phyloP scores from a whole-genome alignment of 2,113 vertebrate species.

The Pogonocichla stellata region DNA sequence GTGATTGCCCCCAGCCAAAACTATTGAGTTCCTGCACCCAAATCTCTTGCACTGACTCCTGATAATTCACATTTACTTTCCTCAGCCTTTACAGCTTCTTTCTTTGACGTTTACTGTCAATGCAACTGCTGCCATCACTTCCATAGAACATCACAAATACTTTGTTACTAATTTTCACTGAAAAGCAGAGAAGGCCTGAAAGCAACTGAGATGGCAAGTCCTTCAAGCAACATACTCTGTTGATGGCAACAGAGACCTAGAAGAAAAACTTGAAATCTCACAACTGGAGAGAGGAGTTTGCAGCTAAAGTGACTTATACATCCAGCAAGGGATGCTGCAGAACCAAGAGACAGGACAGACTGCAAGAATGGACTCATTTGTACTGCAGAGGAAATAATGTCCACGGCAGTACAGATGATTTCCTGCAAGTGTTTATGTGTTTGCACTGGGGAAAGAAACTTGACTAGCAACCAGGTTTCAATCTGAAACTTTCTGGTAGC shows the following conservation, averaged over 20 bases:
- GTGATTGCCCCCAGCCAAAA: not conserved
- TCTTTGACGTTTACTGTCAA: not conserved
- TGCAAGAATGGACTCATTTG: not conserved
- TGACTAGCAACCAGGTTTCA: not conserved
- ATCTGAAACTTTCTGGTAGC: not conserved
- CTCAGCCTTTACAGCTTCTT: not conserved
- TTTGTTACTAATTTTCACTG: not conserved
- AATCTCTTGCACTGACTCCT: not conserved
- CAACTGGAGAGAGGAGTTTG: not conserved
- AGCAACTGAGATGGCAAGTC: not conserved
- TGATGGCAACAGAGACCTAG: not conserved
- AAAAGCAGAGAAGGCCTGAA: not conserved
- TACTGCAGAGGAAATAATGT: not conserved
- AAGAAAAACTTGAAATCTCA: not conserved
- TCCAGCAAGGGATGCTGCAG: not conserved
- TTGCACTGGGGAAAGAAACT: not conserved
- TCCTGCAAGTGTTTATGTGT: not conserved
- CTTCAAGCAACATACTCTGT: not conserved
- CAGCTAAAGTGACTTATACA: not conserved
- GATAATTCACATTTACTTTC: not conserved
- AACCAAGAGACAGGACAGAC: not conserved
- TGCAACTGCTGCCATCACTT: not conserved
- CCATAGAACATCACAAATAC: not conserved
- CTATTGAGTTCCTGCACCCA: not conserved
- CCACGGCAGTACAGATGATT: not conserved